phyloP scores from a whole-genome alignment of 2,113 vertebrate species.

The Pygoscelis adeliae region DNA sequence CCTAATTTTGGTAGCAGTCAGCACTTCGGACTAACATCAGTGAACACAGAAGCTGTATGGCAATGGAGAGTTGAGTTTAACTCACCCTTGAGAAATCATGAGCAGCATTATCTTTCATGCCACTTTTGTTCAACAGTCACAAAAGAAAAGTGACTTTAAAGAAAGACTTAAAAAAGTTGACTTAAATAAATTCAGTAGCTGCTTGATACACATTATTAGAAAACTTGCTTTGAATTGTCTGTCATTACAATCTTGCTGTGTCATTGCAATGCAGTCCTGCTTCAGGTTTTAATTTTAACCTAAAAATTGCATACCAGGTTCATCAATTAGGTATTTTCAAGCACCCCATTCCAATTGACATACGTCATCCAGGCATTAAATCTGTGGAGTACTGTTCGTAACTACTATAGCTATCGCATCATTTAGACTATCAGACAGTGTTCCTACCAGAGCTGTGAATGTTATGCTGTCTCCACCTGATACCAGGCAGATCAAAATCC shows the following conservation, averaged over 20 bases:
- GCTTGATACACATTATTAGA: background rate
- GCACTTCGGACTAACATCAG: background rate
- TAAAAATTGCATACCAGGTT: background rate
- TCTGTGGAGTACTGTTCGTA: background rate
- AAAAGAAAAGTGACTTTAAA: background rate
- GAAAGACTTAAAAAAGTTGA: background rate
- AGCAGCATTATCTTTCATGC: background rate
- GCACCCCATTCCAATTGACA: background rate
- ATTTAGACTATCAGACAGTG: background rate
- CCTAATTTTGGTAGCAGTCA: background rate
- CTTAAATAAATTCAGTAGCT: background rate
- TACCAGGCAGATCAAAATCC: background rate
- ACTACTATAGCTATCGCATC: background rate
- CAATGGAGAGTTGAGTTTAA: background rate
- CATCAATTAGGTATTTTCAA: background rate
- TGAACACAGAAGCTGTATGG: background rate
- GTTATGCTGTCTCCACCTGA: background rate
- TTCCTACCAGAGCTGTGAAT: background rate
- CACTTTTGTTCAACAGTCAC: background rate
- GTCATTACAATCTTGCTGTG: background rate
- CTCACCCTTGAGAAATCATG: background rate
- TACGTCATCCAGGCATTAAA: background rate
- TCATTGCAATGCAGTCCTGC: background rate
- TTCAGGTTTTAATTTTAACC: background rate
- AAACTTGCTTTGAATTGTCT: background rate